Percentiles rank a stretch among this genome's conserved stretches.
These are phyloP conservation scores for Margaritifera margaritifera DNA, from an alignment of 2,888 invertebrate species.

Conservation along the genomic window DNA sequence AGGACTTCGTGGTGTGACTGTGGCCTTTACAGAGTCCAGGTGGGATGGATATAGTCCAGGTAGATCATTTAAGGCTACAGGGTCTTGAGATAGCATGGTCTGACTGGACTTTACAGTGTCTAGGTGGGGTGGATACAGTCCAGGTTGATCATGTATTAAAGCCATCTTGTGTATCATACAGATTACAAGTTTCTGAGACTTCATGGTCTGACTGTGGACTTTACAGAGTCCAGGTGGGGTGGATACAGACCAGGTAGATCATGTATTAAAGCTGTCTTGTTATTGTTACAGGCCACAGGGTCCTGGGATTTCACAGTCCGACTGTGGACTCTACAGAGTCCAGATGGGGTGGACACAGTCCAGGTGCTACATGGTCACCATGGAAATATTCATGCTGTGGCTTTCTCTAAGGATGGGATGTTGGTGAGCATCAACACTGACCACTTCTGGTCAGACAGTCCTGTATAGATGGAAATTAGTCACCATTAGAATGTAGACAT, in stretches of 20 bases:
- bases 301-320: conserved; percentile 70
- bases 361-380: conserved; percentile 61
- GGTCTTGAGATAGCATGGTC: conserved; percentile 70
- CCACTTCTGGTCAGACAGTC: too few relatives aligned
- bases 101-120: conserved; percentile 58
- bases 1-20: too few relatives aligned
- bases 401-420: conserved; percentile 70
- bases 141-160: too few relatives aligned
- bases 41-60: too few relatives aligned
- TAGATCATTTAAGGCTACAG: conserved; percentile 59
- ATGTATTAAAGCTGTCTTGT: not conserved
- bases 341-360: conserved; percentile 37
- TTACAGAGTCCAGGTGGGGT: too few relatives aligned
- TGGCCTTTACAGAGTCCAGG: too few relatives aligned
- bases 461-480: too few relatives aligned
- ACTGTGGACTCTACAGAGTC: conserved; percentile 59
- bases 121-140: conserved; percentile 36
- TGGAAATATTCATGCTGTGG: conserved; percentile 68
- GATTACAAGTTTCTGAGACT: too few relatives aligned
- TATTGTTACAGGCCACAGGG: conserved; percentile 64
- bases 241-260: too few relatives aligned
- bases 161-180: too few relatives aligned
- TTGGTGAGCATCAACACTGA: conserved; percentile 50
- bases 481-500: too few relatives aligned
- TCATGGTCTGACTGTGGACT: too few relatives aligned